A percentile compares a stretch with the other conserved stretches of the same genome.
phyloP scores from a whole-genome alignment of 1,140 invertebrate genomes.

The Drosophila nannoptera region DNA sequence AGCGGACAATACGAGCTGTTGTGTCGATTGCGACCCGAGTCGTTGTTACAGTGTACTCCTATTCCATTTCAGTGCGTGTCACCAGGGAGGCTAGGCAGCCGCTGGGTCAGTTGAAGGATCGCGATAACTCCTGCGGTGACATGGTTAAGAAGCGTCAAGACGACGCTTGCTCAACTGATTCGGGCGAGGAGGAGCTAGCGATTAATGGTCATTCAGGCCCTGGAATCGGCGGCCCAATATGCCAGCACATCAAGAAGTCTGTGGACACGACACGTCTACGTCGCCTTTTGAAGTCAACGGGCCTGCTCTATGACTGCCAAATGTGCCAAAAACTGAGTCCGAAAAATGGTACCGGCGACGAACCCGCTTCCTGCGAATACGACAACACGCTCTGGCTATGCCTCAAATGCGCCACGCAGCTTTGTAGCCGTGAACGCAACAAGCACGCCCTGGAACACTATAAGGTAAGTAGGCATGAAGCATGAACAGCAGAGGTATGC shows the following conservation, averaged over 20 bases:
- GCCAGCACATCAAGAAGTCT: conserved; percentile 85
- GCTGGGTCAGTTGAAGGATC: conserved; percentile 28
- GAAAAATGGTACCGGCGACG: conserved; percentile 1
- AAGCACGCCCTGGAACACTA: conserved; percentile 89
- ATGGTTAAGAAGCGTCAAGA: conserved; percentile 83
- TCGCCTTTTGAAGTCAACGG: conserved; percentile 82
- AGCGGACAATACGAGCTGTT: background rate
- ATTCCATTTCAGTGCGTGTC: conserved; percentile 20
- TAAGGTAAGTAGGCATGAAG: conserved; percentile 69
- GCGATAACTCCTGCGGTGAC: conserved; percentile 5
- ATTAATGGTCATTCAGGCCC: conserved; percentile 35
- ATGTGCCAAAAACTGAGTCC: conserved; percentile 80
- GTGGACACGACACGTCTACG: conserved; percentile 84
- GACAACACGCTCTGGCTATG: conserved; percentile 85
- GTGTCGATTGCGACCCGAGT: background rate
- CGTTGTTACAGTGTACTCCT: conserved; percentile 7
- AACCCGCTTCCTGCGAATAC: conserved; percentile 80
- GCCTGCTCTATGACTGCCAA: conserved; percentile 82
- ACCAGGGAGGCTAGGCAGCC: conserved; percentile 19
- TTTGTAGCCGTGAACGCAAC: conserved; percentile 85
- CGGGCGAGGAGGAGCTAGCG: conserved; percentile 81
- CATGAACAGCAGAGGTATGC: no score
- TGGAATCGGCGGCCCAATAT: conserved; percentile 79
- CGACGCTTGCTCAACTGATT: conserved; percentile 83
- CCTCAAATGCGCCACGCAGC: conserved; percentile 86